Evolutionary conservation across 30 jellyfish, hydroid and myxozoan species (phyloP).

Genomic region (Hydra vulgaris): DNA sequence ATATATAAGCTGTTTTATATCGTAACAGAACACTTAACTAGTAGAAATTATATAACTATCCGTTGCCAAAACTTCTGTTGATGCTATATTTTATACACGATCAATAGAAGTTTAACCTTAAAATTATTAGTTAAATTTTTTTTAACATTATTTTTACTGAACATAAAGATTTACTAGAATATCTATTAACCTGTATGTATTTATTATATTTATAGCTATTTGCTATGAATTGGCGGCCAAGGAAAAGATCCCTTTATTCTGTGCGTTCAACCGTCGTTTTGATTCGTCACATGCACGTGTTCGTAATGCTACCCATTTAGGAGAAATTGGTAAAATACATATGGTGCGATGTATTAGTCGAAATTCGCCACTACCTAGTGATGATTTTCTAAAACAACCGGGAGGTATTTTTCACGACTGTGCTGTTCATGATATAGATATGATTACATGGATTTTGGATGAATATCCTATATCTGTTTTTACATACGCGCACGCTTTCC

Average conservation of each 20-base stretch:
- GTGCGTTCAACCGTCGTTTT: constrained; percentile 98
- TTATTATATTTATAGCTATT: constrained; percentile 9
- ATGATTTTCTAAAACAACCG: constrained; percentile 53
- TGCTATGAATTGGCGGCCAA: constrained; percentile 71
- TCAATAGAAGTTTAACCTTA: too few species aligned
- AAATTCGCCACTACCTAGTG: constrained; percentile 88
- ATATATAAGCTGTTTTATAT: too few species aligned
- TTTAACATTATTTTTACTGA: too few species aligned
- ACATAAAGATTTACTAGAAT: too few species aligned
- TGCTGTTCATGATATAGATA: constrained; percentile 85
- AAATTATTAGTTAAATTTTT: too few species aligned
- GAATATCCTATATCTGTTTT: constrained; percentile 58
- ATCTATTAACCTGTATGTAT: too few species aligned
- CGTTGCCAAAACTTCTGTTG: too few species aligned
- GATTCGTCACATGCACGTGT: constrained; percentile 72
- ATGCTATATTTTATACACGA: too few species aligned
- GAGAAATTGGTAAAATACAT: constrained; percentile 74
- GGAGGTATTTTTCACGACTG: constrained; percentile 96
- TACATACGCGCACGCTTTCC: constrained; percentile 79
- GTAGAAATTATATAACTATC: too few species aligned
- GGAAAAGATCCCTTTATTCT: constrained; percentile 53
- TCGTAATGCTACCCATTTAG: constrained; percentile 56
- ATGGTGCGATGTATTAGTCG: constrained; percentile 80
- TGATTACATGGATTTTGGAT: constrained; percentile 71
- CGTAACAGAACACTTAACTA: too few species aligned